Base-by-base conservation (phyloP, 2,888 invertebrate genomes). In the Callimorpha dominula region DNA sequence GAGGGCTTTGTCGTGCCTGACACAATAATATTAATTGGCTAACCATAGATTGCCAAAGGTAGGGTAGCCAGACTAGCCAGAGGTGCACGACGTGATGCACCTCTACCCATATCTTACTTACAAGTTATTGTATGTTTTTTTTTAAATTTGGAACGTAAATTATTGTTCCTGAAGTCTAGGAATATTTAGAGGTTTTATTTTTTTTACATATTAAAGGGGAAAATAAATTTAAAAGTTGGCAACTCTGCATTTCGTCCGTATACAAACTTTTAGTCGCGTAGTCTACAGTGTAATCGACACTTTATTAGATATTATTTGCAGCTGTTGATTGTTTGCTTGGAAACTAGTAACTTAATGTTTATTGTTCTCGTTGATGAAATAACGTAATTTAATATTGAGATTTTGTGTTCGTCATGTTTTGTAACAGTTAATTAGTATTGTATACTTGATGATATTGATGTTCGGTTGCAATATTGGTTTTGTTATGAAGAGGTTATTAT, bases 311-410 rank as follows among this genome's bases (percentile, higher is more conserved):
- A 15, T 64, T 64, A 54, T 9, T 70, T 64, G 49, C 20, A 31
- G 69, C 15, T 7, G 20, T 15, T n/a, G 49, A 57, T 17, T 54
- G 15, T 17, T 81, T 54, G 11, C 70, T 54, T 82, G 40, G 66
- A 8, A 40, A 31, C 63, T 49, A 72, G 63, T 1, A 31, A 31
- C 31, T 31, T 69, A 71, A 15, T 43, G 62, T 73, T 74, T 71
- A 82, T 77, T 74, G 57, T 43, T 49, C 17, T 40, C 46, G 62
- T 68, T 78, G 82, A 77, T 80, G 75, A 82, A 74, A 80, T 74
- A 70, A 75, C 31, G 70, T 67, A 65, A 70, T n/a, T 50, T 31
- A 68, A 65, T 65, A 70, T 71, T 52, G 66, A 46, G 50, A 65
- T 72, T 65, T 68, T 52, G 31, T n/a, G 20, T 20, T 70, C 8